phyloP scores from a whole-genome alignment of 2,797 vertebrate genomes.

The Melanotaenia trifasciata region DNA sequence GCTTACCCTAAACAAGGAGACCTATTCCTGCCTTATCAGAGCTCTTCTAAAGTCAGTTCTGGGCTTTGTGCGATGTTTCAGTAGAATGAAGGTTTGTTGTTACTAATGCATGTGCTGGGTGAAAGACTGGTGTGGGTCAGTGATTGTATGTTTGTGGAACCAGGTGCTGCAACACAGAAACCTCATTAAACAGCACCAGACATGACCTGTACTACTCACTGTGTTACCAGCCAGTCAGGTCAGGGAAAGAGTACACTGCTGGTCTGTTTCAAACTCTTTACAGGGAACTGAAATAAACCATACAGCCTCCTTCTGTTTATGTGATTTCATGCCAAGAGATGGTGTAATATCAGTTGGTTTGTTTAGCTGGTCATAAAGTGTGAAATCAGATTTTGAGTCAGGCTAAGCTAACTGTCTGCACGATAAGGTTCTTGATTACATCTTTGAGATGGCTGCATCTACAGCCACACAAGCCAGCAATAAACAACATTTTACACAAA shows the following conservation, averaged over 20 bases:
- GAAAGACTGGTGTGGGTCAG: constrained; percentile 42
- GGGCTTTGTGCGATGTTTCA: constrained; percentile 11
- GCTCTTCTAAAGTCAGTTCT: constrained; percentile 20
- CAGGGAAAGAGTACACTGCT: neutral
- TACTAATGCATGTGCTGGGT: constrained; percentile 62
- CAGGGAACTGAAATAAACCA: neutral
- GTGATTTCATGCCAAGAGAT: neutral
- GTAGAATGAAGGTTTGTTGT: constrained; percentile 29
- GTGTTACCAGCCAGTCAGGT: constrained; percentile 2
- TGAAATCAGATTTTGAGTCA: neutral
- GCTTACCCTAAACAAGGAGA: constrained; percentile 8
- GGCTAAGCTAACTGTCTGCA: neutral
- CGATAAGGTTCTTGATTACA: neutral
- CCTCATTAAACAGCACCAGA: constrained; percentile 18
- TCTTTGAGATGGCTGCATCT: too few species aligned
- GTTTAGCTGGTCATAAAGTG: neutral
- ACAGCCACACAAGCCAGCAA: too few species aligned
- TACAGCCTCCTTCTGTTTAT: neutral
- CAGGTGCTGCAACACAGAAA: constrained; percentile 27
- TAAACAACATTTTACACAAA: too few species aligned
- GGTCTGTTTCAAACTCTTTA: constrained; percentile 20
- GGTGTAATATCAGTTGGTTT: neutral
- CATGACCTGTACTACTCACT: neutral
- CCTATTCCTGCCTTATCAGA: constrained; percentile 31
- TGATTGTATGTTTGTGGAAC: constrained; percentile 34